phyloP scores from a whole-genome alignment of 2,888 invertebrate species.

The Leucoptera coffeella region DNA sequence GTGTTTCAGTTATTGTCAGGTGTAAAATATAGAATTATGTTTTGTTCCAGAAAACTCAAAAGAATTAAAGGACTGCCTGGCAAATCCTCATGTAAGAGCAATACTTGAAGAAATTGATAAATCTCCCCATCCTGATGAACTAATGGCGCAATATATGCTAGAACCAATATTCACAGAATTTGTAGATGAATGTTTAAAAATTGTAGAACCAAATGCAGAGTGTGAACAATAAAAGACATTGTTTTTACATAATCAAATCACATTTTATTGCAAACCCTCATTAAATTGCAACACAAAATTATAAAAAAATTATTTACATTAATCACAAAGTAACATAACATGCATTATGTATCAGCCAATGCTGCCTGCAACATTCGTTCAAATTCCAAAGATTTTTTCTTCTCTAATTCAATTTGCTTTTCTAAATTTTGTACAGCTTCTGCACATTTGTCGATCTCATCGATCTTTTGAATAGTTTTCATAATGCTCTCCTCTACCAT shows the following conservation, averaged over 20 bases:
- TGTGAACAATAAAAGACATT: background rate
- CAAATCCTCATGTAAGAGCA: constrained; percentile 60
- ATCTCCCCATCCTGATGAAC: constrained; percentile 50
- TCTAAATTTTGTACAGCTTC: constrained; percentile 39
- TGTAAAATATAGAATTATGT: background rate
- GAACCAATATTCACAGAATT: constrained; percentile 75
- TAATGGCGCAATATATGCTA: constrained; percentile 68
- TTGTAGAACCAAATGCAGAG: constrained; percentile 34
- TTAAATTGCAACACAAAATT: too few species aligned
- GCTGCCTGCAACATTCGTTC: constrained; percentile 41
- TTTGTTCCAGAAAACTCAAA: constrained; percentile 37
- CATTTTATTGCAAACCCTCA: too few species aligned
- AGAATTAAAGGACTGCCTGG: constrained; percentile 50
- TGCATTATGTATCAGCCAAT: constrained; percentile 24
- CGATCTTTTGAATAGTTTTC: constrained; percentile 21
- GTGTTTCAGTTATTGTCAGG: background rate
- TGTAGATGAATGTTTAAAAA: constrained; percentile 62
- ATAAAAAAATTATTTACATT: too few species aligned
- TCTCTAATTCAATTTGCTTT: constrained; percentile 32
- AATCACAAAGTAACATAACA: too few species aligned
- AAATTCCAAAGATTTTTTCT: constrained; percentile 32
- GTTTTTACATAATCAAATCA: constrained; percentile 3
- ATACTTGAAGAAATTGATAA: constrained; percentile 53
- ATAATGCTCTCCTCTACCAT: constrained; percentile 27
- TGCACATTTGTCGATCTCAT: constrained; percentile 21